Evolutionary conservation across 2,797 vertebrate genomes (phyloP).

Genomic region (Harpagifer antarcticus): DNA sequence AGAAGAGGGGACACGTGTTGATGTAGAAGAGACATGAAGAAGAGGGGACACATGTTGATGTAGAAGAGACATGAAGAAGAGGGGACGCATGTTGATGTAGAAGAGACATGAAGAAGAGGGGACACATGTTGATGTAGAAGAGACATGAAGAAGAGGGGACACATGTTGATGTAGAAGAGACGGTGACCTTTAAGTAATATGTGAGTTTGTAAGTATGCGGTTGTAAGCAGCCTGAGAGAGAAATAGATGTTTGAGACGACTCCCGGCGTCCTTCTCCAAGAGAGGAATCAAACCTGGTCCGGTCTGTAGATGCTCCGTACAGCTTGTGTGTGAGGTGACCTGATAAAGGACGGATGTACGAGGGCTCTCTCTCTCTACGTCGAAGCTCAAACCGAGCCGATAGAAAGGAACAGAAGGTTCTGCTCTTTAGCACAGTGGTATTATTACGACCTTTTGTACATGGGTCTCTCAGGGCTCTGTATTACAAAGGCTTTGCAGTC

Average conservation of each 20-base stretch:
- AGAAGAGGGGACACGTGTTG: too few species aligned
- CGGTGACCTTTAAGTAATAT: too few species aligned
- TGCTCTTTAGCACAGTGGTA: neutral
- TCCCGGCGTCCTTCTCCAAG: slow-evolving; percentile 15
- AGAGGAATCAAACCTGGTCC: slow-evolving; percentile 11
- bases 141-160: too few species aligned
- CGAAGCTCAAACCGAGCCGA: slow-evolving; percentile 24
- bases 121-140: too few species aligned
- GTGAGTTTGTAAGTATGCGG: too few species aligned
- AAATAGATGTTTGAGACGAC: slow-evolving; percentile 34
- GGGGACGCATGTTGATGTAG: too few species aligned
- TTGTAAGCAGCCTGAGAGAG: slow-evolving; percentile 16
- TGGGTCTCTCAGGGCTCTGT: neutral
- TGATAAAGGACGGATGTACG: slow-evolving; percentile 33
- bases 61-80: too few species aligned
- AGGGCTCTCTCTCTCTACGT: neutral
- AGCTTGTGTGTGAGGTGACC: slow-evolving; percentile 39
- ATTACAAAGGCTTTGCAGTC: neutral
- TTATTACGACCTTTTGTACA: neutral
- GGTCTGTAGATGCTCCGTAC: slow-evolving; percentile 33
- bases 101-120: too few species aligned
- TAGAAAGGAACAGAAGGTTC: slow-evolving; percentile 23
- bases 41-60: too few species aligned
- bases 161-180: too few species aligned
- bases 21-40: too few species aligned